Evolutionary conservation across 1,140 invertebrate species (phyloP).

Genomic region (Zaprionus davidi): DNA sequence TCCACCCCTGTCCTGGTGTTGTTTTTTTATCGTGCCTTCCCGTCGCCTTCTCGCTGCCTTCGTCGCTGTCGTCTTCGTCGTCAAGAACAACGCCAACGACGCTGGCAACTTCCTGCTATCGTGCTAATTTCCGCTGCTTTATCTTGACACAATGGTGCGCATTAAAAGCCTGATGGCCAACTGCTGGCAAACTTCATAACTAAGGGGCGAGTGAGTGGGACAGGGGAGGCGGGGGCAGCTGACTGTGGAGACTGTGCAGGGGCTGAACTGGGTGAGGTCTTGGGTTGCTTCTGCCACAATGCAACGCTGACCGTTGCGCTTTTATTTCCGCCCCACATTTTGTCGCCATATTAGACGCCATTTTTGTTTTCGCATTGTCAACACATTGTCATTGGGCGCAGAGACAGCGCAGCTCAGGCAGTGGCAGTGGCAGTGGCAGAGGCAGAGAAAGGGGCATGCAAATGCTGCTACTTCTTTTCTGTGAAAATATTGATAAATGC

Average conservation of each 20-base stretch:
- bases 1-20: conserved; percentile 11
- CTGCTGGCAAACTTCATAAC: conserved; percentile 54
- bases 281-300: conserved; percentile 16
- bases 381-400: conserved; percentile 54
- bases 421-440: not conserved
- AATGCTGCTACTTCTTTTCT: conserved; percentile 42
- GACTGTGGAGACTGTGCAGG: not conserved
- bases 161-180: conserved; percentile 69
- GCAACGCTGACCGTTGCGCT: conserved; percentile 74
- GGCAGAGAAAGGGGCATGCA: conserved; percentile 41
- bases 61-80: conserved; percentile 34
- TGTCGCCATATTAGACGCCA: conserved; percentile 69
- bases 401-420: not conserved
- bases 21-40: conserved; percentile 20
- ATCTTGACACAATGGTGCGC: conserved; percentile 84
- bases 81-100: conserved; percentile 73
- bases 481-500: conserved; percentile 79
- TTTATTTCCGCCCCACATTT: conserved; percentile 70
- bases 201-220: conserved; percentile 48
- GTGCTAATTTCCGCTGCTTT: conserved; percentile 84
- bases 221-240: no score
- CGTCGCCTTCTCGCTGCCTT: conserved; percentile 18
- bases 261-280: not conserved
- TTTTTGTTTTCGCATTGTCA: conserved; percentile 77
- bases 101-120: conserved; percentile 84